phyloP scores from a whole-genome alignment of 2,888 invertebrate genomes.

The Stramonita haemastoma region DNA sequence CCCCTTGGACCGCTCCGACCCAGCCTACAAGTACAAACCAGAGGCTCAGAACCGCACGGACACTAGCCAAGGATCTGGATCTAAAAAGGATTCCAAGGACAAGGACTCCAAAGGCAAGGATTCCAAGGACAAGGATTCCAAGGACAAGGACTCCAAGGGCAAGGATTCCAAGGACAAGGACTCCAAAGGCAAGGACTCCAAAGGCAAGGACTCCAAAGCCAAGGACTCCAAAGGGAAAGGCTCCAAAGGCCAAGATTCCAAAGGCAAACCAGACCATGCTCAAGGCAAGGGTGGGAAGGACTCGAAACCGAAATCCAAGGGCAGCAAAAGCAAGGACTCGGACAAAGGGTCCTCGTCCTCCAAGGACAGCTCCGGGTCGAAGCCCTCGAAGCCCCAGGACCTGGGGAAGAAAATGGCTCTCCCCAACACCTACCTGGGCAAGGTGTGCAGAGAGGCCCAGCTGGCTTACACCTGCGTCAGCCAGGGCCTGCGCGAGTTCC shows the following conservation, averaged over 20 bases:
- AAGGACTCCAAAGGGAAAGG: neutral
- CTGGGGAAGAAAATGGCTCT: neutral
- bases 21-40: conserved; percentile 14
- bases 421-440: conserved; percentile 29
- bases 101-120: neutral
- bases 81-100: neutral
- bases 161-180: neutral
- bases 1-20: conserved; percentile 24
- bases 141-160: neutral
- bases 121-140: neutral
- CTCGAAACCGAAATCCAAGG: neutral
- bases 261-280: neutral
- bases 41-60: neutral
- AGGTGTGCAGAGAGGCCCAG: conserved; percentile 37
- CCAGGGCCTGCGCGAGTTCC: conserved; percentile 27
- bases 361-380: neutral
- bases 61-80: neutral
- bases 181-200: neutral
- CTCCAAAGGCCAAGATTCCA: too few relatives aligned
- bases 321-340: neutral
- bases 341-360: neutral
- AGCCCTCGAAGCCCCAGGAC: neutral
- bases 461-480: conserved; percentile 40
- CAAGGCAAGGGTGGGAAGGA: neutral
- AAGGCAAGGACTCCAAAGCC: neutral